phyloP scores from a whole-genome alignment of 2,888 invertebrate genomes.

The Nasonovia ribisnigri region DNA sequence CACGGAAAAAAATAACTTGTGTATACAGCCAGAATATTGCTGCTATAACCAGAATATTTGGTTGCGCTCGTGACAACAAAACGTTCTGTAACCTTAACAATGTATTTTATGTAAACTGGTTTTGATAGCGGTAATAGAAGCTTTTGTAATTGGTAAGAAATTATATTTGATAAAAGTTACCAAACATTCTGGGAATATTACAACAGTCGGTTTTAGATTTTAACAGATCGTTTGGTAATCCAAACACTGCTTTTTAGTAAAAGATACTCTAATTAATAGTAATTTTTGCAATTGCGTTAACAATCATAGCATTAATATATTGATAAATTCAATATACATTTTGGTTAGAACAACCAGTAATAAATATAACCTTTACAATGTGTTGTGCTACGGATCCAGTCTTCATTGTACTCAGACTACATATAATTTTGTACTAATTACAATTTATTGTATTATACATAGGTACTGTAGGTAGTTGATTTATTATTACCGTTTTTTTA shows the following conservation, averaged over 20 bases:
- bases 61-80: background rate
- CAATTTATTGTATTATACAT: background rate
- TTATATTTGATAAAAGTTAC: background rate
- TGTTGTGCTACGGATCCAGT: background rate
- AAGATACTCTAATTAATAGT: background rate
- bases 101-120: background rate
- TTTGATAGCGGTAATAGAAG: background rate
- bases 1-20: constrained; percentile 1
- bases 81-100: background rate
- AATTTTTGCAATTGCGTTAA: background rate
- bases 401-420: constrained; percentile 1
- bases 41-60: background rate
- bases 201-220: background rate
- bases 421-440: background rate
- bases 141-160: background rate
- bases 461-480: background rate
- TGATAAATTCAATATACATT: background rate
- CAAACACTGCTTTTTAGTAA: background rate
- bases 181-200: background rate
- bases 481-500: constrained; percentile 4
- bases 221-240: background rate
- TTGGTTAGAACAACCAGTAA: background rate
- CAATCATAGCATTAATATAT: background rate
- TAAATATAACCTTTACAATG: background rate
- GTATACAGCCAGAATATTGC: background rate